Evolutionary conservation across 2,797 vertebrate species (phyloP).

Genomic region (Chaetophractus vellerosus): DNA sequence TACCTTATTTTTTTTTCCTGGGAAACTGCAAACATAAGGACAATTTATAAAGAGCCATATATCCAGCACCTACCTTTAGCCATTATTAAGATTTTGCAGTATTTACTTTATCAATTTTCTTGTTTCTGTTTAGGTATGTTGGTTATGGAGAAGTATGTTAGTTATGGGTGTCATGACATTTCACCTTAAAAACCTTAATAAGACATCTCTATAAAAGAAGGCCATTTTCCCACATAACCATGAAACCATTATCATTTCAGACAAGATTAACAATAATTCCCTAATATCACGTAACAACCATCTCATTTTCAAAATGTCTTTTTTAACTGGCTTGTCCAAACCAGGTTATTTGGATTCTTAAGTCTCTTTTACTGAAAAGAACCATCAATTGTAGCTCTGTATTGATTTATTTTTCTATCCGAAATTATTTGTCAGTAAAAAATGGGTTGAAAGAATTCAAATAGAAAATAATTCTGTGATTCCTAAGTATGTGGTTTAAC

Average conservation of each 20-base stretch:
- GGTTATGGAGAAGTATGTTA: background rate
- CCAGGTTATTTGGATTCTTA: background rate
- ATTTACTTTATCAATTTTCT: slow-evolving; percentile 9
- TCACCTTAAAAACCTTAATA: background rate
- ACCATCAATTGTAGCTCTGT: background rate
- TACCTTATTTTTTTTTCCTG: background rate
- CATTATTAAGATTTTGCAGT: background rate
- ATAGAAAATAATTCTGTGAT: background rate
- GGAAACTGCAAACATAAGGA: background rate
- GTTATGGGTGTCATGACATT: background rate
- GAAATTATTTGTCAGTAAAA: background rate
- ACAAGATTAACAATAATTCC: background rate
- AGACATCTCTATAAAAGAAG: background rate
- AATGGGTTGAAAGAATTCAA: background rate
- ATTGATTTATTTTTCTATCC: background rate
- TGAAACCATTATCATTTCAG: background rate
- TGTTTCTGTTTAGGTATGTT: background rate
- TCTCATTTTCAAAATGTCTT: background rate
- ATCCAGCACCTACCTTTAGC: background rate
- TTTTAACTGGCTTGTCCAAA: background rate
- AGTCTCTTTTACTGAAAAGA: background rate
- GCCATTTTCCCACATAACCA: background rate
- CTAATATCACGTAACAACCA: background rate
- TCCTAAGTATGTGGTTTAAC: background rate
- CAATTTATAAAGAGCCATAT: background rate